These are phyloP conservation scores for Zosterops borbonicus DNA, from an alignment of 2,113 vertebrate genomes.

Conservation along the genomic window DNA sequence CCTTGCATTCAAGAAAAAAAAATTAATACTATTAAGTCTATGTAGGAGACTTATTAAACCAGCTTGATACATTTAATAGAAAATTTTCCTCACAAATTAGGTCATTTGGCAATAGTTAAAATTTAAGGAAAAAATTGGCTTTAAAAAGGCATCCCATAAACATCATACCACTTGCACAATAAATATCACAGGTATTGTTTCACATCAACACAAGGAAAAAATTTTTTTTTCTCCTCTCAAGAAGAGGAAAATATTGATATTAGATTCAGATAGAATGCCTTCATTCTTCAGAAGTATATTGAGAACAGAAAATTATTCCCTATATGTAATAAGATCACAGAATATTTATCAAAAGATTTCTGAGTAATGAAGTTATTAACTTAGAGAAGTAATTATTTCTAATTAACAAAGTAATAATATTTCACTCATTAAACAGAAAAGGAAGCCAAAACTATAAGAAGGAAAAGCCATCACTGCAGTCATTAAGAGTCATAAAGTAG, in stretches of 20 bases:
- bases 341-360: slow-evolving; percentile 39
- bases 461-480: background rate
- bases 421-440: slow-evolving; percentile 10
- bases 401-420: slow-evolving; percentile 45
- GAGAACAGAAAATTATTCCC: background rate
- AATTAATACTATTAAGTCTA: background rate
- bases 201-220: background rate
- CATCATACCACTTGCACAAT: background rate
- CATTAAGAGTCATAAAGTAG: background rate
- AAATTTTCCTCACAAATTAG: background rate
- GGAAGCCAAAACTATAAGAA: background rate
- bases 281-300: slow-evolving; percentile 20
- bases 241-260: background rate
- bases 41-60: slow-evolving; percentile 26
- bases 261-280: background rate
- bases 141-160: slow-evolving; percentile 4
- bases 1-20: background rate
- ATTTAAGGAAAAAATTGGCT: background rate
- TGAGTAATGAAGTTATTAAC: slow-evolving; percentile 14
- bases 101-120: slow-evolving; percentile 24
- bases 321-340: background rate
- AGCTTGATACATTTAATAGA: slow-evolving; percentile 31
- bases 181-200: background rate
- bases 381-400: slow-evolving; percentile 5
- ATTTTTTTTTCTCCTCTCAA: background rate